These are phyloP conservation scores for Ascidia mentula DNA, from an alignment of 23 tunicate genomes.

Conservation along the genomic window DNA sequence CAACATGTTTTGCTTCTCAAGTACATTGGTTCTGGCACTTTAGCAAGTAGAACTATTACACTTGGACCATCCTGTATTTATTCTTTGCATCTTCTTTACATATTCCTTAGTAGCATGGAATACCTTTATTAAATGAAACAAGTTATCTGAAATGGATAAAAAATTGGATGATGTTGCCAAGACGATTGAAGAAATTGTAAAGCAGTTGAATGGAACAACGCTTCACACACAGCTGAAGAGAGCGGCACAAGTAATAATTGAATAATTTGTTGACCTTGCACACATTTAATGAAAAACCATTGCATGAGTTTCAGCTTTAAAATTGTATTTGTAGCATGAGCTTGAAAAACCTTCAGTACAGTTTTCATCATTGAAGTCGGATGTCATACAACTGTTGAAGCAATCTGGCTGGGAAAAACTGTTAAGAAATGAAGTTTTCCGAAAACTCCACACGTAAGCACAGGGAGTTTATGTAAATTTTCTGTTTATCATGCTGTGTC, in stretches of 20 bases:
- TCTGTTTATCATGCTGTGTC: background rate
- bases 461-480: background rate
- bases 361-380: constrained; percentile 55
- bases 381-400: constrained; percentile 53
- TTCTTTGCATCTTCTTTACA: background rate
- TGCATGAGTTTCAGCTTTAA: too few relatives aligned
- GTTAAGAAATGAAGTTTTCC: constrained; percentile 60
- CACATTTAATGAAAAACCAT: too few relatives aligned
- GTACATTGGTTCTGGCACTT: too few relatives aligned
- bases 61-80: too few relatives aligned
- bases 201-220: constrained; percentile 42
- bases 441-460: constrained; percentile 28
- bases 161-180: constrained; percentile 30
- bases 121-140: background rate
- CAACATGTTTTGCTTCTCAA: too few relatives aligned
- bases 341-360: constrained; percentile 48
- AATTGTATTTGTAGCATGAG: constrained; percentile 55
- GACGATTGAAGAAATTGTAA: constrained; percentile 36
- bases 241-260: constrained; percentile 87
- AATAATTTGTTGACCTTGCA: too few relatives aligned
- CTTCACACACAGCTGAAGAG: constrained; percentile 62
- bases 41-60: too few relatives aligned
- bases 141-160: constrained; percentile 13
- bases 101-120: background rate
- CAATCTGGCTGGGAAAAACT: constrained; percentile 80